Evolutionary conservation across 1,140 invertebrate species (phyloP).

Genomic region (Dreissena polymorpha): DNA sequence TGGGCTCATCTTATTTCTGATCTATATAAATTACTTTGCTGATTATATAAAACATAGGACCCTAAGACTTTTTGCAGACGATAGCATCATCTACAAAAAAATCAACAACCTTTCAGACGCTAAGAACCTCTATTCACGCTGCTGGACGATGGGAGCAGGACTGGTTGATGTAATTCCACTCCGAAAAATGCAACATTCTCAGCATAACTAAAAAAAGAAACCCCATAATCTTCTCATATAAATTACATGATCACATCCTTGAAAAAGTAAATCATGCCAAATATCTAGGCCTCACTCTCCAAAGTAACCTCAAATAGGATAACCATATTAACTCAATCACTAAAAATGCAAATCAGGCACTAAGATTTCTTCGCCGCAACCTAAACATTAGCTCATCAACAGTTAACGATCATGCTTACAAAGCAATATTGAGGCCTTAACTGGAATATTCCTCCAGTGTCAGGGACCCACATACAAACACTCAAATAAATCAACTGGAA

Average conservation of each 20-base stretch:
- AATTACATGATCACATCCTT: conserved; percentile 34
- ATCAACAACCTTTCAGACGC: conserved; percentile 33
- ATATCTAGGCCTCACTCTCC: conserved; percentile 29
- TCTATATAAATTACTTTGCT: conserved; percentile 67
- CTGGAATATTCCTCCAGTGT: no score
- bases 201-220: conserved; percentile 12
- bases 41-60: conserved; percentile 43
- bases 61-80: conserved; percentile 28
- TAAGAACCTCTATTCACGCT: conserved; percentile 23
- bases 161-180: conserved; percentile 10
- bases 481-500: no score
- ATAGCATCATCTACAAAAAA: not conserved
- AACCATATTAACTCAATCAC: conserved; percentile 44
- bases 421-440: no score
- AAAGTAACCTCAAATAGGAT: conserved; percentile 48
- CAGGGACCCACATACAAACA: no score
- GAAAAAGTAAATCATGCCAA: conserved; percentile 27
- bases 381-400: no score
- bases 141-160: conserved; percentile 34
- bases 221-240: not conserved
- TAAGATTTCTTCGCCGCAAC: conserved; percentile 20
- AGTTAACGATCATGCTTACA: no score
- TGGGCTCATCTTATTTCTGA: conserved; percentile 50
- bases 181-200: conserved; percentile 46
- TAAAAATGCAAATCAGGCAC: conserved; percentile 38